Percentiles rank a stretch among this genome's conserved stretches.
Evolutionary conservation across 1,140 invertebrate species (phyloP).

Genomic region (Pygmarrhopalites habei): DNA sequence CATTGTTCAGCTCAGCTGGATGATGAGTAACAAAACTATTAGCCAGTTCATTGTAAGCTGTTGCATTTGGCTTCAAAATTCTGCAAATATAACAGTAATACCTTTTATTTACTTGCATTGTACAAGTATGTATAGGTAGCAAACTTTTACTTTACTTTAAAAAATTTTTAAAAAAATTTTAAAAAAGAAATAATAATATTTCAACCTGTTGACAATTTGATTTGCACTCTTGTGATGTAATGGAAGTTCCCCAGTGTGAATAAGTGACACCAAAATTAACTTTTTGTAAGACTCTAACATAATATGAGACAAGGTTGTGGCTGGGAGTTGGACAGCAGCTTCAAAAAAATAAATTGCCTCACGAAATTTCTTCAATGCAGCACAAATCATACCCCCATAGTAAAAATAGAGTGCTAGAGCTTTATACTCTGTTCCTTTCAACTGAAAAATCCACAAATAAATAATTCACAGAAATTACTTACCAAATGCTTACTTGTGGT

Average conservation of each 20-base stretch:
- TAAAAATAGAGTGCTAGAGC: constrained; percentile 92
- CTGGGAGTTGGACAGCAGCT: constrained; percentile 56
- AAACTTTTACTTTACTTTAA: no score
- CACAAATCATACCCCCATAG: constrained; percentile 95
- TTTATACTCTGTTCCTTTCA: constrained; percentile 68
- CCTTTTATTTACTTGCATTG: no score
- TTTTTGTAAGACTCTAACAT: constrained; percentile 97
- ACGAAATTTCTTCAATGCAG: constrained; percentile 84
- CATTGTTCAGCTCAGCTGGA: constrained; percentile 59
- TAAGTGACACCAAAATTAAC: constrained; percentile 82
- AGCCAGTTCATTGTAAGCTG: constrained; percentile 85
- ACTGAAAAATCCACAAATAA: no score
- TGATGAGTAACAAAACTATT: constrained; percentile 70
- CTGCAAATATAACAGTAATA: no score
- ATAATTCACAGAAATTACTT: no score
- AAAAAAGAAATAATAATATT: no score
- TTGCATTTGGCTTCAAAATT: constrained; percentile 83
- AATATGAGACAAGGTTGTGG: constrained; percentile 87
- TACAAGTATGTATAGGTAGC: no score
- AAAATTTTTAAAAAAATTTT: no score
- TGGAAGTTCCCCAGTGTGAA: constrained; percentile 76
- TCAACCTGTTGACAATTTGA: constrained; percentile 38
- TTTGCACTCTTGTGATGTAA: constrained; percentile 23
- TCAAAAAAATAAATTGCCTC: constrained; percentile 91
- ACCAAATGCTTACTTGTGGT: no score